Conservation (phyloP, 2,888 invertebrate species). For the Thereva unica region DNA sequence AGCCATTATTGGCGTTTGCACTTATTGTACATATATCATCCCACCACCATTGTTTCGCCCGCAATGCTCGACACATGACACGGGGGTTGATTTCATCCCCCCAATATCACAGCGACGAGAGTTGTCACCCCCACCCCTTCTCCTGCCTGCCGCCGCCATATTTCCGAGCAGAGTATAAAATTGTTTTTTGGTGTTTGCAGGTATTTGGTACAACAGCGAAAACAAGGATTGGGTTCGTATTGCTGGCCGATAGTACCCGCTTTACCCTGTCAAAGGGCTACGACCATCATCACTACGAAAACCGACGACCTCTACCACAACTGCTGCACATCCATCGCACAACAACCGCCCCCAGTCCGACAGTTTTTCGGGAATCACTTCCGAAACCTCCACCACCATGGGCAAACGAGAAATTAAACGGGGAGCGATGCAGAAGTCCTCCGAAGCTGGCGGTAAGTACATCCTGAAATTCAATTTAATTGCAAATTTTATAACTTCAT, state of each 20-base stretch:
- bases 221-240: constrained; percentile 59
- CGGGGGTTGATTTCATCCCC: too few species aligned
- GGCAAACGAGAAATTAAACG: constrained; percentile 58
- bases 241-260: constrained; percentile 60
- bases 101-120: too few species aligned
- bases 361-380: constrained; percentile 30
- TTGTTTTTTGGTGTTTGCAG: constrained; percentile 46
- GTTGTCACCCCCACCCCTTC: too few species aligned
- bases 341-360: constrained; percentile 33
- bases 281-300: constrained; percentile 57
- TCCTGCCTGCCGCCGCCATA: not conserved
- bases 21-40: too few species aligned
- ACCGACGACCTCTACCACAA: constrained; percentile 51
- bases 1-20: too few species aligned
- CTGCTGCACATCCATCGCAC: constrained; percentile 30
- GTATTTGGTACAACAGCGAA: constrained; percentile 60
- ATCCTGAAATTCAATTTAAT: constrained; percentile 25
- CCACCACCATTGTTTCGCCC: too few species aligned
- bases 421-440: constrained; percentile 47
- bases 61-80: too few species aligned
- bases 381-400: constrained; percentile 46
- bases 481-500: constrained; percentile 23
- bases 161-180: constrained; percentile 29
- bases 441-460: constrained; percentile 44
- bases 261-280: constrained; percentile 59